These are phyloP conservation scores for Nettapus auritus DNA, from an alignment of 2,113 vertebrate species.

Conservation along the genomic window DNA sequence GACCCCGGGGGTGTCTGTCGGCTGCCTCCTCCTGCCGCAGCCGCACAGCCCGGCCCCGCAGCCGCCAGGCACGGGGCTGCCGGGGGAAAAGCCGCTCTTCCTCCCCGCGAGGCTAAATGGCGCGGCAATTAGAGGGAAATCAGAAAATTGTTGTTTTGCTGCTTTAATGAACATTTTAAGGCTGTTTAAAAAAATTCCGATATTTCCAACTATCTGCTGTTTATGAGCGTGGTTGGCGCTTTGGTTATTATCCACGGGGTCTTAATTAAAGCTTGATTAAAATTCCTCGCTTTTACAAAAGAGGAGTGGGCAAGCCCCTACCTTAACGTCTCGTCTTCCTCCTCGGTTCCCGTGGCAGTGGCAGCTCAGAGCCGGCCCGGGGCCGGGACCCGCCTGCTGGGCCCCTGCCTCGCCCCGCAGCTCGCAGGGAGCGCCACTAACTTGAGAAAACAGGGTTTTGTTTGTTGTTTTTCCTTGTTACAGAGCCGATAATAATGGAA, in stretches of 20 bases:
- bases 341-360: slow-evolving; percentile 35
- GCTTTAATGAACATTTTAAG: slow-evolving; percentile 82
- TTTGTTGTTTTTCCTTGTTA: slow-evolving; percentile 34
- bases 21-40: slow-evolving; percentile 16
- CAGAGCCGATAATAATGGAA: slow-evolving; percentile 95
- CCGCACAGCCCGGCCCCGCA: slow-evolving; percentile 17
- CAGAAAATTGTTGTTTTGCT: slow-evolving; percentile 82
- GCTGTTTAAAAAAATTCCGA: slow-evolving; percentile 70
- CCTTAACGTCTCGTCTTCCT: slow-evolving; percentile 39
- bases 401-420: not conserved
- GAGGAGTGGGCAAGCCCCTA: slow-evolving; percentile 60
- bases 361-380: not conserved
- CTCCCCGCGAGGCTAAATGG: slow-evolving; percentile 76
- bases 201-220: slow-evolving; percentile 72
- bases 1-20: too few relatives aligned
- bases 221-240: slow-evolving; percentile 72
- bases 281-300: slow-evolving; percentile 72
- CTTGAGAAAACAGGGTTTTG: slow-evolving; percentile 6
- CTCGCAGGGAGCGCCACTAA: not conserved
- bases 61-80: slow-evolving; percentile 38
- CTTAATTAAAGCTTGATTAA: slow-evolving; percentile 82
- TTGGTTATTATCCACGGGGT: slow-evolving; percentile 75
- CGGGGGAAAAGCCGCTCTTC: slow-evolving; percentile 30
- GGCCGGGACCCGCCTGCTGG: not conserved
- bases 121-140: slow-evolving; percentile 77